These are phyloP conservation scores for Steatornis caripensis DNA, from an alignment of 2,113 vertebrate genomes.

Conservation along the genomic window DNA sequence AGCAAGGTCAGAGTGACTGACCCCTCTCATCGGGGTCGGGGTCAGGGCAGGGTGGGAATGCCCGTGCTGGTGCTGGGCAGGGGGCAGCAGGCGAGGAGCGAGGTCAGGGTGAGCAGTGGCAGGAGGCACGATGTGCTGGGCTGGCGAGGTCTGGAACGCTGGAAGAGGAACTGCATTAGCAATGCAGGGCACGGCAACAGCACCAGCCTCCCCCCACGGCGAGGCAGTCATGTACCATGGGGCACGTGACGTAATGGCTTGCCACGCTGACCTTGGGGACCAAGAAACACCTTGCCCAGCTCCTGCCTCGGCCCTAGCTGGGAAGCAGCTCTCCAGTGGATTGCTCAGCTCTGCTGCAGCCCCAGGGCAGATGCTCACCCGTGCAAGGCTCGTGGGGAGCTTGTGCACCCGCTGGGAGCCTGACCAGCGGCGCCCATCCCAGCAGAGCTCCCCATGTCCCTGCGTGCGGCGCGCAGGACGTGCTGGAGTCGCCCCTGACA, in stretches of 20 bases:
- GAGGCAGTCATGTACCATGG: accelerated
- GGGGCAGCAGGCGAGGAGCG: background rate
- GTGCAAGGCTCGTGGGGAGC: background rate
- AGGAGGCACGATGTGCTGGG: background rate
- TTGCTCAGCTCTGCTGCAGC: background rate
- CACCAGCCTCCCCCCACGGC: background rate
- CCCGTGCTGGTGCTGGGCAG: background rate
- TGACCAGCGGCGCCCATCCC: background rate
- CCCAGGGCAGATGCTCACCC: too few relatives aligned
- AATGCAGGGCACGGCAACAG: accelerated
- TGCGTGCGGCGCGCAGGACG: accelerated
- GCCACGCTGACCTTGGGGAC: background rate
- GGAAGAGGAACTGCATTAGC: background rate
- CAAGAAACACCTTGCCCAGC: background rate
- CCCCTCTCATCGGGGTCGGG: background rate
- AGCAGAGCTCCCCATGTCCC: background rate
- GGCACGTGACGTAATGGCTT: accelerated
- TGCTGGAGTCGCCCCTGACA: accelerated
- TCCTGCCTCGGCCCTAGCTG: background rate
- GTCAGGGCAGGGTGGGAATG: background rate
- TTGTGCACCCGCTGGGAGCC: background rate
- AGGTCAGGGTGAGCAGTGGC: too few relatives aligned
- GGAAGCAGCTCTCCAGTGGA: background rate
- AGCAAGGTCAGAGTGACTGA: background rate
- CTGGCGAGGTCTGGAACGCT: background rate